Percentiles rank a stretch among this genome's conserved stretches.
Evolutionary conservation across 2,797 vertebrate species (phyloP).

Genomic region (Phoeniculus purpureus): DNA sequence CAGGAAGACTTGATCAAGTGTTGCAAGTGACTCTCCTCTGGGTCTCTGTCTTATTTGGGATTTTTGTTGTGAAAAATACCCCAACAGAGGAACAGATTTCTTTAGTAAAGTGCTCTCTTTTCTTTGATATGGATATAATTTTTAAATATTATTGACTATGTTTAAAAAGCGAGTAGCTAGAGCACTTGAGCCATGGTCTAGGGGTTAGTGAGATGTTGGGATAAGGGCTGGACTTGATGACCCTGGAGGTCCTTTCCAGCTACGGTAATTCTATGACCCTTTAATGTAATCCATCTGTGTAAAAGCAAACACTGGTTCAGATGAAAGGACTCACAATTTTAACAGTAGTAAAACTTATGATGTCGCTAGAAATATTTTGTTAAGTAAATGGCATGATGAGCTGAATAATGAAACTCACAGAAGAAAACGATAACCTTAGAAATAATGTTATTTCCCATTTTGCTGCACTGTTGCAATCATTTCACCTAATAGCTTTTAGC

Average conservation of each 20-base stretch:
- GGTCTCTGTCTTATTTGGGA: background rate
- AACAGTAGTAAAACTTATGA: background rate
- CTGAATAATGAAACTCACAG: background rate
- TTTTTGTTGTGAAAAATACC: background rate
- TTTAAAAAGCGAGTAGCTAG: too few relatives aligned
- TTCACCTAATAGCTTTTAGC: background rate
- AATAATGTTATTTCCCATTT: conserved; percentile 5
- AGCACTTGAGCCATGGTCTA: too few relatives aligned
- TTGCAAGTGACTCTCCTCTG: background rate
- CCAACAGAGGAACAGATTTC: background rate
- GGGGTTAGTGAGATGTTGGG: too few relatives aligned
- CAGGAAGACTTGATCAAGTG: background rate
- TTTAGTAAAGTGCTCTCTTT: background rate
- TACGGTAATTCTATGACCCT: background rate
- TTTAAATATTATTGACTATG: background rate
- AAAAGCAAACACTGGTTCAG: conserved; percentile 40
- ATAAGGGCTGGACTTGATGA: too few relatives aligned
- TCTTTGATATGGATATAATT: background rate
- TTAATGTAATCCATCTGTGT: background rate
- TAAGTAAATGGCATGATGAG: conserved; percentile 8
- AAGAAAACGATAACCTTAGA: background rate
- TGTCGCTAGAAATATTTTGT: conserved; percentile 21
- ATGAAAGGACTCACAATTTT: conserved; percentile 35
- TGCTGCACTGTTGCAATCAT: background rate
- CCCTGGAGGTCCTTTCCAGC: too few relatives aligned